Evolutionary conservation across 1,140 invertebrate genomes (phyloP).

Genomic region (Sitobion miscanthi): DNA sequence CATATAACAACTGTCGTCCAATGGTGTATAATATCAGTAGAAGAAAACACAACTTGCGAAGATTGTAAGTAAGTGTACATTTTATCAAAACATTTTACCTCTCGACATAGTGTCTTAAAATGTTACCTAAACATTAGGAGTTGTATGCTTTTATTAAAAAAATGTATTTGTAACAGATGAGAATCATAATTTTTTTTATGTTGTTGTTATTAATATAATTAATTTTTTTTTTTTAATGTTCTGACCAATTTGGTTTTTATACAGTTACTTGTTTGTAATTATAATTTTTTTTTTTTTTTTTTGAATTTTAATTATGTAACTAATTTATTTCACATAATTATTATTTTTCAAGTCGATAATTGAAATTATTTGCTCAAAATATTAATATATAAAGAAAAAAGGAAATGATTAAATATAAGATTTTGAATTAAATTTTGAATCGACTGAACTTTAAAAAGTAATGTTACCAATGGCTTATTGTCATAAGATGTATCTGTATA

Average conservation of each 20-base stretch:
- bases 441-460: constrained; percentile 45
- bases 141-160: not conserved
- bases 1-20: not conserved
- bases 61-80: constrained; percentile 41
- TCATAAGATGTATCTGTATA: constrained; percentile 20
- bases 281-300: not conserved
- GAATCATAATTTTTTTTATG: not conserved
- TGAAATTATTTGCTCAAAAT: constrained; percentile 48
- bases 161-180: not conserved
- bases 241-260: constrained; percentile 35
- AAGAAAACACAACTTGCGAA: constrained; percentile 52
- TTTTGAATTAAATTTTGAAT: constrained; percentile 26
- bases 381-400: not conserved
- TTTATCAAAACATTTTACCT: constrained; percentile 26
- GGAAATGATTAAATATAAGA: constrained; percentile 16
- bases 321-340: constrained; percentile 44
- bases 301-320: constrained; percentile 13
- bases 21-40: constrained; percentile 47
- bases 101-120: not conserved
- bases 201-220: constrained; percentile 18
- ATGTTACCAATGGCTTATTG: constrained; percentile 52
- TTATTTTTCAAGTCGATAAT: constrained; percentile 35
- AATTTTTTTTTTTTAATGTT: constrained; percentile 1
- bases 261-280: constrained; percentile 40
- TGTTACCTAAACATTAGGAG: not conserved